Evolutionary conservation across 1,140 invertebrate species (phyloP).

Genomic region (Streblospio benedicti): DNA sequence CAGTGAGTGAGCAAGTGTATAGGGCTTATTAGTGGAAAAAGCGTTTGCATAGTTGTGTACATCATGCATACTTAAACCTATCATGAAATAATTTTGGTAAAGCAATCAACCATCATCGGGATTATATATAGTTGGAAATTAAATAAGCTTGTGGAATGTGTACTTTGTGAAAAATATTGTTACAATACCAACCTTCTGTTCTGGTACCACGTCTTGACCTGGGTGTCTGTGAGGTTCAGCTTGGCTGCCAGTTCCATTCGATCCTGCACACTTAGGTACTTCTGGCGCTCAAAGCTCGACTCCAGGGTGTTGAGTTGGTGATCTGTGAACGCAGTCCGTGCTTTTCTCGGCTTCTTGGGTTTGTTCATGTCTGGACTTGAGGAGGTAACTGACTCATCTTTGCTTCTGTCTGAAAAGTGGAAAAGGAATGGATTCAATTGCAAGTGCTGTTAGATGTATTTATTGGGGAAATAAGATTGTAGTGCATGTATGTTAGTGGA

Average conservation of each 20-base stretch:
- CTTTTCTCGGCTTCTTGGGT: conserved; percentile 89
- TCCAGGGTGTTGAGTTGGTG: conserved; percentile 91
- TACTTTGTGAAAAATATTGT: not conserved
- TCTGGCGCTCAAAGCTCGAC: conserved; percentile 94
- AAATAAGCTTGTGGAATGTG: no score
- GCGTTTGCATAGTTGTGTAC: no score
- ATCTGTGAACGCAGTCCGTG: conserved; percentile 95
- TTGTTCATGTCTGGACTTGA: conserved; percentile 1
- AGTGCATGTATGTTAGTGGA: no score
- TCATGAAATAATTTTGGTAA: no score
- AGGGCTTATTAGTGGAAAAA: no score
- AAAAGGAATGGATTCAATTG: not conserved
- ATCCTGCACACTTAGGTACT: conserved; percentile 97
- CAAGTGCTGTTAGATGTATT: no score
- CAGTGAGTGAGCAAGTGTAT: no score
- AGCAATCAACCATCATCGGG: no score
- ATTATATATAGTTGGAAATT: no score
- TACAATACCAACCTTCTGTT: conserved; percentile 73
- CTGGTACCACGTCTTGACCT: conserved; percentile 99
- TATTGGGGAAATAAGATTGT: no score
- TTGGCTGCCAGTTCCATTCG: conserved; percentile 95
- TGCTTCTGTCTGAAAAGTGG: not conserved
- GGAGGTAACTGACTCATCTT: not conserved
- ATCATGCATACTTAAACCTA: no score
- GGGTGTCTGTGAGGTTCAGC: conserved; percentile 90